These are phyloP conservation scores for Stratiomys singularior DNA, from an alignment of 2,888 invertebrate genomes.

Conservation along the genomic window DNA sequence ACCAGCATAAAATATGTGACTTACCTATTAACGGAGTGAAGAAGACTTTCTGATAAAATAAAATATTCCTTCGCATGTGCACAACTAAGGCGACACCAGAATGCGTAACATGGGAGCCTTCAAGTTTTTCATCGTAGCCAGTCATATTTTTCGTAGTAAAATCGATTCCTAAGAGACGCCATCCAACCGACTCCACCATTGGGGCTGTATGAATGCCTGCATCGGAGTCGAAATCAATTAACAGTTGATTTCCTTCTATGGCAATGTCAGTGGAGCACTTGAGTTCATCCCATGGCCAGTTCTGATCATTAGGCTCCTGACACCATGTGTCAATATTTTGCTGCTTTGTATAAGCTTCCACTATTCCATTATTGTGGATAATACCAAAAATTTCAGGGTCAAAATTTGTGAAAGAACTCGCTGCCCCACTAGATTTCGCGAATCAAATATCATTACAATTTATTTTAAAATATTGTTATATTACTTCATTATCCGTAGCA, in stretches of 20 bases:
- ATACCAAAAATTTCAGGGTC: slow-evolving; percentile 39
- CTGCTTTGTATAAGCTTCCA: slow-evolving; percentile 57
- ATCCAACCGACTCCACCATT: slow-evolving; percentile 40
- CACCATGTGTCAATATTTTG: slow-evolving; percentile 60
- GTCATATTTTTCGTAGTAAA: slow-evolving; percentile 22
- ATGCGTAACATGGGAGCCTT: slow-evolving; percentile 55
- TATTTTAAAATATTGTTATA: not conserved
- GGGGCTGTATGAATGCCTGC: not conserved
- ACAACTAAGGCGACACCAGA: slow-evolving; percentile 59
- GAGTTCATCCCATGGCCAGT: slow-evolving; percentile 62
- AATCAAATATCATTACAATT: not conserved
- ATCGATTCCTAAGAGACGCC: slow-evolving; percentile 34
- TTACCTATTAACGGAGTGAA: slow-evolving; percentile 59
- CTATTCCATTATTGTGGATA: slow-evolving; percentile 56
- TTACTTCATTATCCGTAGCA: slow-evolving; percentile 59
- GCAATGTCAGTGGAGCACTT: slow-evolving; percentile 53
- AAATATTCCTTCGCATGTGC: slow-evolving; percentile 58
- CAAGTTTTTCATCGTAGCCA: not conserved
- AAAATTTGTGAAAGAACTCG: slow-evolving; percentile 26
- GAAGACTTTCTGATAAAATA: slow-evolving; percentile 60
- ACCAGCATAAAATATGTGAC: slow-evolving; percentile 2
- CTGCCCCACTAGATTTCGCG: slow-evolving; percentile 24
- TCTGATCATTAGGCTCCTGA: slow-evolving; percentile 55
- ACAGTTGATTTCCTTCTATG: not conserved
- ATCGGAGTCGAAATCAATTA: not conserved